Base-by-base conservation (phyloP, 1,140 invertebrate genomes). In the Glossosoma conforme region DNA sequence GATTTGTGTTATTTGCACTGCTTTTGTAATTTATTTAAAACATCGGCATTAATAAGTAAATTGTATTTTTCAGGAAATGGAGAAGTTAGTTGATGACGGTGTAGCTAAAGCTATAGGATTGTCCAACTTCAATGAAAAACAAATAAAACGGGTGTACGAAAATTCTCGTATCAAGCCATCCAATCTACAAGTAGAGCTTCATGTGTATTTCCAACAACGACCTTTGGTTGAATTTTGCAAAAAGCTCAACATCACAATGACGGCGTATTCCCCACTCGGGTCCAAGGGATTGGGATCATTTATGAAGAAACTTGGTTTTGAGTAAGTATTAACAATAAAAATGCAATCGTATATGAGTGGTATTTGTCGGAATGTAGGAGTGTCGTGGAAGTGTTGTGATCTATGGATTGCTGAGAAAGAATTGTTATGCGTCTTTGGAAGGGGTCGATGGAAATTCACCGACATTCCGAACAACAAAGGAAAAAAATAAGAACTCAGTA, bases 241-340 rank as follows among this genome's bases (percentile, higher is more conserved):
- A 40, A 63, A 75, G 4, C 73, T 86, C 54, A 77, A 83, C 18
- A 90, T 95, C 19, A 68, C 78, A 0, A 66, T 95, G 14, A 90
- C 85, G 0, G 90, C 87, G 0, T 96, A 94, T 62, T 84, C 86
- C 17, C 89, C 91, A 1, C 65, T 96, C 2, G 91, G 87, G 1
- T 82, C 81, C 9, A 79, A 77, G 35, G 84, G 81, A 9, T 66
- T 76, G 41, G 63, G 62, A 13, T 65, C 64, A 32, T 69, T 77
- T 33, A 64, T 76, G 52, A 64, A 65, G 33, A 61, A 62, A 14
- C 65, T 72, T 24, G 71, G 69, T 3, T 45, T 69, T 9, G 61
- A 70, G 52, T 70, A 61, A 60, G 62, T 35, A 49, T 37, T 18
- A 9, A 17, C 20, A 41, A 17, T n/a, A n/a, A n/a, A n/a, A n/a